A percentile compares a stretch with the other conserved stretches of the same genome.
phyloP scores from a whole-genome alignment of 2,888 invertebrate genomes.

The Boloria selene region DNA sequence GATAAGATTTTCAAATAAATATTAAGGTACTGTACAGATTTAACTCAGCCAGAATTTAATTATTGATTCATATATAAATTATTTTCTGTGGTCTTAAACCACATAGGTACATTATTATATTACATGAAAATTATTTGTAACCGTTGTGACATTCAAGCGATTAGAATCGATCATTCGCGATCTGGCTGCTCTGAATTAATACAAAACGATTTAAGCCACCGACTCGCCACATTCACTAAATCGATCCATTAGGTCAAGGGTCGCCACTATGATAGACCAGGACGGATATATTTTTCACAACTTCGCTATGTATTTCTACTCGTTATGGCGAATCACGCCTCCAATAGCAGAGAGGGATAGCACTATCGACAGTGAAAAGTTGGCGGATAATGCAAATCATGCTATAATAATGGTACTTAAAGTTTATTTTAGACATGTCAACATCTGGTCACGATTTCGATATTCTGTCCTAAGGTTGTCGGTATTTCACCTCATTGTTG shows the following conservation, averaged over 20 bases:
- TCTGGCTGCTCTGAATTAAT: slow-evolving; percentile 58
- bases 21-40: too few relatives aligned
- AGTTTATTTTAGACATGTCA: slow-evolving; percentile 52
- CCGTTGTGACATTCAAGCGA: slow-evolving; percentile 17
- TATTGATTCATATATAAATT: too few relatives aligned
- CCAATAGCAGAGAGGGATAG: slow-evolving; percentile 70
- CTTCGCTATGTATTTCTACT: slow-evolving; percentile 63
- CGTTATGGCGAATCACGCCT: slow-evolving; percentile 79
- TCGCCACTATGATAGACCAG: slow-evolving; percentile 67
- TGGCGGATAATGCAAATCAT: slow-evolving; percentile 63
- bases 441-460: slow-evolving; percentile 65
- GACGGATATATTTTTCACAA: slow-evolving; percentile 67
- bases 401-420: slow-evolving; percentile 55
- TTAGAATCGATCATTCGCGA: slow-evolving; percentile 44
- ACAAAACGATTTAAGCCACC: slow-evolving; percentile 65
- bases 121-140: not conserved
- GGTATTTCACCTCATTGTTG: slow-evolving; percentile 71
- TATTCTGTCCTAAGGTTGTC: slow-evolving; percentile 64
- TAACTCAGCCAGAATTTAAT: too few relatives aligned
- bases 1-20: too few relatives aligned
- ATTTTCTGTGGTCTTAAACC: too few relatives aligned
- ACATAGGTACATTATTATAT: not conserved
- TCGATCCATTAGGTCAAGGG: slow-evolving; percentile 78
- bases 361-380: slow-evolving; percentile 74
- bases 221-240: slow-evolving; percentile 72